A percentile compares a stretch with the other conserved stretches of the same genome.
phyloP scores from a whole-genome alignment of 2,113 vertebrate species.

The Sturnus vulgaris region DNA sequence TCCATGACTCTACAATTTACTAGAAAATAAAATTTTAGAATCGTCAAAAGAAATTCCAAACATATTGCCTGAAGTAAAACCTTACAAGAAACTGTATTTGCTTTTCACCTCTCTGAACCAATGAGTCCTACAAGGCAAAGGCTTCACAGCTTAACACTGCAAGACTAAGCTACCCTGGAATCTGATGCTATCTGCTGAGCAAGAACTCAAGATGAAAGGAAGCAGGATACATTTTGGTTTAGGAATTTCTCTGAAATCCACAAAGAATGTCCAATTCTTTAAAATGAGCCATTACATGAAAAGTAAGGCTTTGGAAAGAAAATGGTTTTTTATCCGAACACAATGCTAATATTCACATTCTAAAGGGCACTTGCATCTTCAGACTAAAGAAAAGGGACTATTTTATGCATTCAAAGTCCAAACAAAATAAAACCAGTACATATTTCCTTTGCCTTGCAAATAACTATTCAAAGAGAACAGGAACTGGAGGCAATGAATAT shows the following conservation, averaged over 20 bases:
- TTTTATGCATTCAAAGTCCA: not conserved
- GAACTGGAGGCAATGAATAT: not conserved
- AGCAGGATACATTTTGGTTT: not conserved
- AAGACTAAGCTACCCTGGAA: not conserved
- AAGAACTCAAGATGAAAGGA: not conserved
- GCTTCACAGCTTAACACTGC: not conserved
- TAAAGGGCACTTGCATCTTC: not conserved
- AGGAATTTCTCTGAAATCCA: not conserved
- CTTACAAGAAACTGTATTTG: not conserved
- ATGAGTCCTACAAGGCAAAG: not conserved
- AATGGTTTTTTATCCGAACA: not conserved
- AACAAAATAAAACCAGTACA: not conserved
- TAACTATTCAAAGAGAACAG: not conserved
- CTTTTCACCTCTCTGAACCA: not conserved
- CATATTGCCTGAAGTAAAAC: not conserved
- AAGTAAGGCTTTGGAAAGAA: not conserved
- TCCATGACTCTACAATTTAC: not conserved
- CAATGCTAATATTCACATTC: not conserved
- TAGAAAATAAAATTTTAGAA: not conserved
- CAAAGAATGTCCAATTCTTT: not conserved
- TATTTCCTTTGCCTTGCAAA: conserved; percentile 24
- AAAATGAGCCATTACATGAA: not conserved
- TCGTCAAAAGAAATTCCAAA: not conserved
- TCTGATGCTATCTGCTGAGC: not conserved
- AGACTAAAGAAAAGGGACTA: not conserved